Evolutionary conservation across 1,140 invertebrate species (phyloP), one percentile per base, ranked within the genome.

Genomic region (Trissolcus basalis): DNA sequence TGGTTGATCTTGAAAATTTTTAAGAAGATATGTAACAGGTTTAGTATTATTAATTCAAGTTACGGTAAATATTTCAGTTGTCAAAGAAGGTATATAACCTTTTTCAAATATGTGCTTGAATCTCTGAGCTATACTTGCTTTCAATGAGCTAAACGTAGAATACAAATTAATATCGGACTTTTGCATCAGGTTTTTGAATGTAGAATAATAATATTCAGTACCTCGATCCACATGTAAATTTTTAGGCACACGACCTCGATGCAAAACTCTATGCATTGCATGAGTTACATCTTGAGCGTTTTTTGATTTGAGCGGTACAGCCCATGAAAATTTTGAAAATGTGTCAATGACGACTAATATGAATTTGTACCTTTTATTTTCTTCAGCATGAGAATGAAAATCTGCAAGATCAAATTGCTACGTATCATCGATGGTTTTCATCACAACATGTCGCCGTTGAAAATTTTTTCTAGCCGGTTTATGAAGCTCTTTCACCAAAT

Each of bases 261-360:
- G 19, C 19, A 27, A 27, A 3, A 27, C 6, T 3, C 6, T 27
- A 3, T 27, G 2, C 19, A 27, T 27, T 1, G 19, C 19, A 3
- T 27, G 1, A 3, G 19, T 27, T 27, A 27, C 19, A 27, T 27
- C 19, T 27, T 27, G 19, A 27, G 19, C 19, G 6, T 27, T 27
- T 27, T 27, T 27, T 3, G 19, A 27, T 27, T 44, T 44, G 0
- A 44, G 2, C 7, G 43, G 43, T 13, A 13, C 45, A 54, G 75
- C 79, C 79, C 77, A 86, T 14, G 80, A 79, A 75, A 61, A 86
- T 63, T 85, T 87, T 36, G 77, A 81, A 49, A 87, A 83, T 7
- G 78, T 58, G 63, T 88, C 82, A 51, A 88, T 86, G 2, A 82
- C 69, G 4, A 78, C 82, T 35, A 89, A 60, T n/a, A 88, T 48